Evolutionary conservation across 2,797 vertebrate genomes (phyloP).

Genomic region (Leucoraja ocellata): DNA sequence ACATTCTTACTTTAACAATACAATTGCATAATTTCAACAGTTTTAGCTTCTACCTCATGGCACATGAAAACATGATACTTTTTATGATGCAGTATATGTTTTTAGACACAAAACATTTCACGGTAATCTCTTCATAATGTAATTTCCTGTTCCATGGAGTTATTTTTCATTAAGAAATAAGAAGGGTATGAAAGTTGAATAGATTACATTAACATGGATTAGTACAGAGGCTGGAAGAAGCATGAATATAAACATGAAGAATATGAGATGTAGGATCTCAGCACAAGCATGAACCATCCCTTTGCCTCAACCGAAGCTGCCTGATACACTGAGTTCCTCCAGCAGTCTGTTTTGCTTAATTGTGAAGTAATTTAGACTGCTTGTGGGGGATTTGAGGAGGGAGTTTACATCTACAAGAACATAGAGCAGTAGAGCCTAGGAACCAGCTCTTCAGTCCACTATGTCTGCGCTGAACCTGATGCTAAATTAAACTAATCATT

Average conservation of each 20-base stretch:
- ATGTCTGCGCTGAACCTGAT: too few species aligned
- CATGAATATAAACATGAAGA: neutral
- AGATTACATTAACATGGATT: neutral
- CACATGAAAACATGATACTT: neutral
- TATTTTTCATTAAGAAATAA: neutral
- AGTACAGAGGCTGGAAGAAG: neutral
- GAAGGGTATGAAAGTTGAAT: neutral
- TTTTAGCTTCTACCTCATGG: neutral
- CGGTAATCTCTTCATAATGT: neutral
- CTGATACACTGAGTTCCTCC: too few species aligned
- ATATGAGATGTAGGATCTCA: neutral
- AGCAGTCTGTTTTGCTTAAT: too few species aligned
- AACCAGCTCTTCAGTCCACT: too few species aligned
- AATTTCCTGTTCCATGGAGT: neutral
- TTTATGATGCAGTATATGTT: neutral
- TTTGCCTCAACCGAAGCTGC: too few species aligned
- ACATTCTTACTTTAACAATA: neutral
- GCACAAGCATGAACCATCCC: too few species aligned
- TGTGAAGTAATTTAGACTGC: too few species aligned
- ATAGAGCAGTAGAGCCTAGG: too few species aligned
- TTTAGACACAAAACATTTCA: neutral
- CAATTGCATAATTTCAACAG: neutral
- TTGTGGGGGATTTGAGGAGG: too few species aligned
- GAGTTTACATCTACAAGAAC: too few species aligned
- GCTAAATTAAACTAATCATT: too few species aligned